Evolutionary conservation across 2,113 vertebrate genomes (phyloP).

Genomic region (Pygoscelis adeliae): DNA sequence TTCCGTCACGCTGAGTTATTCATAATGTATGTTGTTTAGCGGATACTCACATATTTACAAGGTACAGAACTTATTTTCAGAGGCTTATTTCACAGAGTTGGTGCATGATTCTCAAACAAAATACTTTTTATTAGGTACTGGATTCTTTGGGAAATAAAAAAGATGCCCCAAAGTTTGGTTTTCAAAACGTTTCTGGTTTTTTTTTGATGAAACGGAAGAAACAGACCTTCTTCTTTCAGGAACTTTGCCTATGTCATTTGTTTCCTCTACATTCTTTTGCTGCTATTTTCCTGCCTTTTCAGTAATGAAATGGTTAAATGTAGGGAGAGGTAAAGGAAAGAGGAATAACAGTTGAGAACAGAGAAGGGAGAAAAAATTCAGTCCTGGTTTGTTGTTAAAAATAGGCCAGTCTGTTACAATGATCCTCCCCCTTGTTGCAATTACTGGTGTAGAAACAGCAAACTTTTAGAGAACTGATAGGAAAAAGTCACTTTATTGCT

Average conservation of each 20-base stretch:
- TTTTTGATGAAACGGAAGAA: not conserved
- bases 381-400: constrained; percentile 22
- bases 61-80: not conserved
- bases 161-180: not conserved
- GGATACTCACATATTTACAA: not conserved
- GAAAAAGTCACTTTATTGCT: not conserved
- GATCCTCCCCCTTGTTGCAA: not conserved
- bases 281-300: not conserved
- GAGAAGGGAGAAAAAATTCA: not conserved
- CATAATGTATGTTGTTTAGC: not conserved
- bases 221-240: not conserved
- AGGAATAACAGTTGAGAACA: not conserved
- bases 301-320: not conserved
- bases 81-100: not conserved
- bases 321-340: not conserved
- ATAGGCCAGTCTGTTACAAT: not conserved
- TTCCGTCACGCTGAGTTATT: not conserved
- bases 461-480: not conserved
- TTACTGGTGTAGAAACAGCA: not conserved
- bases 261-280: not conserved
- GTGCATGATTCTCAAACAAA: not conserved
- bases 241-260: not conserved
- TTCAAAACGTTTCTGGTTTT: not conserved
- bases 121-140: not conserved
- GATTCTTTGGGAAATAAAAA: not conserved